Conservation (phyloP, 2,888 invertebrate species). For the Gortyna flavago region DNA sequence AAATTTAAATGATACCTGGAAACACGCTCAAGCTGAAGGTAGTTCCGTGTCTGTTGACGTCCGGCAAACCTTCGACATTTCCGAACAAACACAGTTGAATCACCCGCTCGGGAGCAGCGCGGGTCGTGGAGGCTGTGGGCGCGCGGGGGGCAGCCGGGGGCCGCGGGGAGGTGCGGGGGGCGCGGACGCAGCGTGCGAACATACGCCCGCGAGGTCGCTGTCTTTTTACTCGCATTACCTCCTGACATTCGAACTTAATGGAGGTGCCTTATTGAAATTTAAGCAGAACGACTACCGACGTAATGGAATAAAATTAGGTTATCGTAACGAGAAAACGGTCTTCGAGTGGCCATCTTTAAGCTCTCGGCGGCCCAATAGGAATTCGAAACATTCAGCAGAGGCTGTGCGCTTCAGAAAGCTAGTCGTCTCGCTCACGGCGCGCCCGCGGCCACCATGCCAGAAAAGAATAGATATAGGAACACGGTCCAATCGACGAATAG, state of each 20-base stretch:
- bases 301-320: constrained; percentile 89
- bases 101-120: constrained; percentile 69
- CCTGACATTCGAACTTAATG: constrained; percentile 89
- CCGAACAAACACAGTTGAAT: constrained; percentile 87
- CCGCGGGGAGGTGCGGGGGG: constrained; percentile 45
- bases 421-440: constrained; percentile 78
- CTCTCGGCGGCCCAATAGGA: constrained; percentile 87
- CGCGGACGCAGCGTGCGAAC: constrained; percentile 76
- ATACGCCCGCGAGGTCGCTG: constrained; percentile 84
- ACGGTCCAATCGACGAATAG: constrained; percentile 83
- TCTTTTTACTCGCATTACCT: constrained; percentile 87
- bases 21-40: constrained; percentile 85
- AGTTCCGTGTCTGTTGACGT: constrained; percentile 88
- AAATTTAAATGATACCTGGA: constrained; percentile 84
- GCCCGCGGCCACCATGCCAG: constrained; percentile 66
- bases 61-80: constrained; percentile 89
- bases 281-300: constrained; percentile 84
- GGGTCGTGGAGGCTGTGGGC: constrained; percentile 50
- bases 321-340: constrained; percentile 88
- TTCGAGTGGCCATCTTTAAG: constrained; percentile 88
- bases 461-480: constrained; percentile 84
- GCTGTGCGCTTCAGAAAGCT: constrained; percentile 70
- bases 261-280: constrained; percentile 87
- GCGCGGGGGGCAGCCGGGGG: constrained; percentile 41
- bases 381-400: constrained; percentile 83